Conservation (phyloP, 2,113 vertebrate genomes). For the Bujurquina vittata region DNA sequence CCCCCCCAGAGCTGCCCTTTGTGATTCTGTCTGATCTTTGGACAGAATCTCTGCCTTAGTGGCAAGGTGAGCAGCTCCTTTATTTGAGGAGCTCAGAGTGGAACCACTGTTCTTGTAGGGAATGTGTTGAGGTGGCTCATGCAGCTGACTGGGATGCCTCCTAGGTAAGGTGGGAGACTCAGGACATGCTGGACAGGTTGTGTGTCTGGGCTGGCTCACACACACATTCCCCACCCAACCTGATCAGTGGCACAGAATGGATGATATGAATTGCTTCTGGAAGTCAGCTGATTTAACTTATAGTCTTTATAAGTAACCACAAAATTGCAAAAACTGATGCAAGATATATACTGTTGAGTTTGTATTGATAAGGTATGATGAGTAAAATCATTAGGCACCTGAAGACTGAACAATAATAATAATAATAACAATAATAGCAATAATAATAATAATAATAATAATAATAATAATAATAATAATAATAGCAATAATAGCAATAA, state of each 20-base stretch:
- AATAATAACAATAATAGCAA: background rate
- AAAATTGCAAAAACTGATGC: background rate
- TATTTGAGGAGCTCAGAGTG: no score
- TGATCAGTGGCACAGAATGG: no score
- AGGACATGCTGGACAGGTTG: no score
- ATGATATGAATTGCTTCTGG: background rate
- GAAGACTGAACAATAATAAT: background rate
- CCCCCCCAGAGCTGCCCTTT: background rate
- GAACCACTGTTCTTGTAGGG: no score
- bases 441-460: background rate
- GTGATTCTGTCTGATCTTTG: background rate
- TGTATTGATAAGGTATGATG: background rate
- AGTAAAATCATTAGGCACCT: background rate
- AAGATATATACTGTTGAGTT: background rate
- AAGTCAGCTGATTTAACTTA: background rate
- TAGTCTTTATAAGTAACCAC: background rate
- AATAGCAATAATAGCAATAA: no score
- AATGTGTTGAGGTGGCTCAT: no score
- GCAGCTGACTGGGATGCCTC: no score
- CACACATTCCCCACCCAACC: no score
- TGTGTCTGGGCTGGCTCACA: no score
- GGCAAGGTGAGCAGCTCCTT: no score
- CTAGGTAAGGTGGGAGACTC: no score
- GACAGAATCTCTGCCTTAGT: background rate
- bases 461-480: no score